These are phyloP conservation scores for Lucilia sericata DNA, from an alignment of 1,140 invertebrate species.

Conservation along the genomic window DNA sequence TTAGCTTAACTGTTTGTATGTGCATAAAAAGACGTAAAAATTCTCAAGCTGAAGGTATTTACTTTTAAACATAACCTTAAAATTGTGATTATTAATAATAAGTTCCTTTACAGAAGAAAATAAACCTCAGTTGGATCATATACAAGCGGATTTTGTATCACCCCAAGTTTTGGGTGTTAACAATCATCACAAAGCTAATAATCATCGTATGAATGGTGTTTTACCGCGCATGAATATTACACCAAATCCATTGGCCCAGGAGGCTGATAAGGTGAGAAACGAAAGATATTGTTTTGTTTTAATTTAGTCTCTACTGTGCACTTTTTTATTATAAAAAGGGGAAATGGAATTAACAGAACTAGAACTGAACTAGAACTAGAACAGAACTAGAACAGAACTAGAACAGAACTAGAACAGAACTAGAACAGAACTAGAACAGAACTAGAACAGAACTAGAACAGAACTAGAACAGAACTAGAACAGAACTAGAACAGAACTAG, in stretches of 20 bases:
- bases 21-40: constrained; percentile 68
- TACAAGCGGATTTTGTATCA: constrained; percentile 70
- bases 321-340: neutral
- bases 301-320: neutral
- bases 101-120: constrained; percentile 58
- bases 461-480: no score
- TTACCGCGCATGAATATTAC: constrained; percentile 77
- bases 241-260: constrained; percentile 77
- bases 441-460: no score
- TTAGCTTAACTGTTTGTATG: constrained; percentile 62
- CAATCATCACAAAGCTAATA: constrained; percentile 54
- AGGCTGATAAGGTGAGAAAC: constrained; percentile 64
- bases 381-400: no score
- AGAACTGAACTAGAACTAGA: no score
- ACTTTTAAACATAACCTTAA: neutral
- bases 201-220: constrained; percentile 72
- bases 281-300: no score
- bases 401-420: no score
- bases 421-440: no score
- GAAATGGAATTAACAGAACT: no score
- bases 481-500: no score
- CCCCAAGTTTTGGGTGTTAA: constrained; percentile 58
- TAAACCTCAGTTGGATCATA: constrained; percentile 67
- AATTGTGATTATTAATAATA: neutral
- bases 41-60: constrained; percentile 69